A percentile compares a stretch with the other conserved stretches of the same genome.
Conservation (phyloP, 2,797 vertebrate genomes). For the Cuculus canorus region DNA sequence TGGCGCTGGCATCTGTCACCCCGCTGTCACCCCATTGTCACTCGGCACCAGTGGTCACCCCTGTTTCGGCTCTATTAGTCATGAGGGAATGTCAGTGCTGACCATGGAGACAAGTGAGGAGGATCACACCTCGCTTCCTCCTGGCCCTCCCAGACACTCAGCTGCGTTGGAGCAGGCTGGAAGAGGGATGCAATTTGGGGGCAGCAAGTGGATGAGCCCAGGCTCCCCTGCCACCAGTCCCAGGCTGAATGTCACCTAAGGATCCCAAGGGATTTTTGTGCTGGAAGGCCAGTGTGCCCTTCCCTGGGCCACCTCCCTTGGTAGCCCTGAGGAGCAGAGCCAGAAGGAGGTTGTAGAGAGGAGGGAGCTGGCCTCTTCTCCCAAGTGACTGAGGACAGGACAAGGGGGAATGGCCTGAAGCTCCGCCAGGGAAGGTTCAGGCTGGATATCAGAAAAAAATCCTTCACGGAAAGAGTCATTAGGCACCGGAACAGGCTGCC, state of each 20-base stretch:
- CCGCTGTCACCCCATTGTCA: background rate
- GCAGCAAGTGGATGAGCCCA: background rate
- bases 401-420: too few species aligned
- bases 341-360: too few species aligned
- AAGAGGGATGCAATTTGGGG: background rate
- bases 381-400: too few species aligned
- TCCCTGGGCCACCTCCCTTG: background rate
- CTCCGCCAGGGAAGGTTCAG: too few species aligned
- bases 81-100: rapidly evolving
- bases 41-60: rapidly evolving
- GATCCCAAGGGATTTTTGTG: background rate
- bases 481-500: too few species aligned
- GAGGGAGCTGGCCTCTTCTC: too few species aligned
- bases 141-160: rapidly evolving
- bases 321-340: background rate
- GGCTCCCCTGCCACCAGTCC: background rate
- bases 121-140: background rate
- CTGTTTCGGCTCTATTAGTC: background rate
- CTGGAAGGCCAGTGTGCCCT: background rate
- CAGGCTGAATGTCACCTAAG: background rate
- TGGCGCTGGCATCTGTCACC: background rate
- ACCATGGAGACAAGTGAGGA: rapidly evolving
- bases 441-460: too few species aligned
- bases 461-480: too few species aligned
- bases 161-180: background rate